A percentile compares a stretch with the other conserved stretches of the same genome.
Conservation (phyloP, 2,113 vertebrate species). For the Rhea americana region DNA sequence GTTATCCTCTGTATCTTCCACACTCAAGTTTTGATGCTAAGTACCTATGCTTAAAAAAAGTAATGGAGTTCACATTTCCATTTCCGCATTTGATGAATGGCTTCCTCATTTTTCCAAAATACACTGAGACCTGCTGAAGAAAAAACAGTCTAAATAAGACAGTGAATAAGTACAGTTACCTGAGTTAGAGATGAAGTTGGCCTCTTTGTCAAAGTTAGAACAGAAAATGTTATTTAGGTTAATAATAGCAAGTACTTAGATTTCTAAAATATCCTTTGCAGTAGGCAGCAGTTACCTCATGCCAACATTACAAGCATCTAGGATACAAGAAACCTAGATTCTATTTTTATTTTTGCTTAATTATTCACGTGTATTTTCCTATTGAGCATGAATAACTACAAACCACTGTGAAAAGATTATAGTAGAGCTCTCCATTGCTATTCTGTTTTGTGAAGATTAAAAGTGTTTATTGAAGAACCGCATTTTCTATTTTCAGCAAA, state of each 20-base stretch:
- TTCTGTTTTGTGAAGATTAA: background rate
- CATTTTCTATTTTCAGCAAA: constrained; percentile 27
- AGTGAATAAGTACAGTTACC: background rate
- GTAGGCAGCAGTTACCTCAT: constrained; percentile 9
- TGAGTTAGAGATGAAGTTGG: background rate
- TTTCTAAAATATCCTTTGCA: constrained; percentile 32
- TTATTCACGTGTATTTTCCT: constrained; percentile 16
- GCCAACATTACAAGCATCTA: constrained; percentile 1
- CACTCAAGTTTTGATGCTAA: background rate
- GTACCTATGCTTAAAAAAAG: background rate
- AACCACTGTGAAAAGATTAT: background rate
- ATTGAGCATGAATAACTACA: background rate
- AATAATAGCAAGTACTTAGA: constrained; percentile 10
- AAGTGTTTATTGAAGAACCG: constrained; percentile 22
- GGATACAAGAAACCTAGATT: background rate
- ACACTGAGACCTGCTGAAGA: background rate
- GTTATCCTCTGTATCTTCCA: background rate
- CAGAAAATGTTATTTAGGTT: background rate
- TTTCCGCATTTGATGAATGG: background rate
- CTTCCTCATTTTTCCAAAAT: background rate
- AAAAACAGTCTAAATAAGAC: constrained; percentile 18
- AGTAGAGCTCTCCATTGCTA: background rate
- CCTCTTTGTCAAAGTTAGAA: constrained; percentile 14
- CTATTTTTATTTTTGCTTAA: constrained; percentile 18
- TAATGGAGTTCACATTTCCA: background rate